These are phyloP conservation scores for Motacilla alba DNA, from an alignment of 2,113 vertebrate species.

Conservation along the genomic window DNA sequence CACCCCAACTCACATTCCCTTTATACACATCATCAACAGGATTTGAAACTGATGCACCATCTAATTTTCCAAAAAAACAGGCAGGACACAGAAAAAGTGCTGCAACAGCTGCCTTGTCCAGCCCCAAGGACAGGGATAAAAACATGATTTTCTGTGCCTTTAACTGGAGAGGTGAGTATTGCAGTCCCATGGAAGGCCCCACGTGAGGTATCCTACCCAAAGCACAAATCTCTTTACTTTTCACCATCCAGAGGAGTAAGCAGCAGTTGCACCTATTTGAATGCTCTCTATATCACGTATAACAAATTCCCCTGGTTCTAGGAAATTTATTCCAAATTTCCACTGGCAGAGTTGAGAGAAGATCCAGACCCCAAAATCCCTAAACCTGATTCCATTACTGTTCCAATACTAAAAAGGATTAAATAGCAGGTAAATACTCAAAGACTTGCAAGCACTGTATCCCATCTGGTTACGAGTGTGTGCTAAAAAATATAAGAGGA, in stretches of 20 bases:
- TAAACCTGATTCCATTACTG: not conserved
- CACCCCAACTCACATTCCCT: not conserved
- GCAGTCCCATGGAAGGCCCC: not conserved
- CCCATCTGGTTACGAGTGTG: not conserved
- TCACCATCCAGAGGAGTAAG: not conserved
- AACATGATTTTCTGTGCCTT: not conserved
- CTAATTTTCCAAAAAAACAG: not conserved
- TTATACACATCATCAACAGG: not conserved
- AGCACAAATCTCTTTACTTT: not conserved
- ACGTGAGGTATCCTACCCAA: accelerated
- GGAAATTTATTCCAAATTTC: not conserved
- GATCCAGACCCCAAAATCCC: not conserved
- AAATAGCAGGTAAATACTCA: not conserved
- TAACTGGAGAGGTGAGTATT: not conserved
- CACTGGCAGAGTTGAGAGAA: not conserved
- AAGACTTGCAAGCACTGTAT: not conserved
- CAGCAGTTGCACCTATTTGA: not conserved
- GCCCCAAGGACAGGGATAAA: not conserved
- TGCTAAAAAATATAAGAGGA: not conserved
- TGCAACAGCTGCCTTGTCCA: not conserved
- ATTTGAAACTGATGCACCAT: not conserved
- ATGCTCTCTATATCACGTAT: not conserved
- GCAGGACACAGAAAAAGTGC: not conserved
- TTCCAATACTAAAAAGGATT: not conserved
- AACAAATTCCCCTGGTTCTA: not conserved